phyloP scores from a whole-genome alignment of 2,888 invertebrate genomes.

The Dromius quadrimaculatus region DNA sequence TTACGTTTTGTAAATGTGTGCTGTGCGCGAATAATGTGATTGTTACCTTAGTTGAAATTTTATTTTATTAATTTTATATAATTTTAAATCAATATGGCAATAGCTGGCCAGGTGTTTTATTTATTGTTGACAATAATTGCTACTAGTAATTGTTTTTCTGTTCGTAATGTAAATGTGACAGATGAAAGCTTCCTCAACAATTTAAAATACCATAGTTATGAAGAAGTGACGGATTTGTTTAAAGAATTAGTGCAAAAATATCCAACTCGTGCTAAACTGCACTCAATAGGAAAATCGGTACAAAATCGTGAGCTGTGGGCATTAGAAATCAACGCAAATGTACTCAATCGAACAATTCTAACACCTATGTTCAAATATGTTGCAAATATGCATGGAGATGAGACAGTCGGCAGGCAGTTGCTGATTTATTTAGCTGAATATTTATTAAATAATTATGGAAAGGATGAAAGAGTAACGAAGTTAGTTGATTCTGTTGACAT shows the following conservation, averaged over 20 bases:
- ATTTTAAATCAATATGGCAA: conserved; percentile 22
- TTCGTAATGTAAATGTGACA: conserved; percentile 51
- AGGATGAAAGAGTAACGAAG: conserved; percentile 76
- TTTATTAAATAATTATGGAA: conserved; percentile 82
- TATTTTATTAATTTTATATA: conserved; percentile 40
- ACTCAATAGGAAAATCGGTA: conserved; percentile 86
- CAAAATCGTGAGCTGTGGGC: conserved; percentile 85
- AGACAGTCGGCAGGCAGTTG: conserved; percentile 87
- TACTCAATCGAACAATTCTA: conserved; percentile 69
- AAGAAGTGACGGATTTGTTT: conserved; percentile 76
- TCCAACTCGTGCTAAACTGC: conserved; percentile 78
- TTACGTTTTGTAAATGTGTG: conserved; percentile 4
- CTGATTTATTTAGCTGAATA: conserved; percentile 87
- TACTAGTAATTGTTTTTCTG: conserved; percentile 33
- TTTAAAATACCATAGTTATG: conserved; percentile 78
- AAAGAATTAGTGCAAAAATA: conserved; percentile 73
- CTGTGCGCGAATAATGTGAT: conserved; percentile 36
- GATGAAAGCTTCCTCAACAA: conserved; percentile 71
- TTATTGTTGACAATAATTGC: conserved; percentile 34
- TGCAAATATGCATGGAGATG: conserved; percentile 98
- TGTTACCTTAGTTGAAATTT: conserved; percentile 17
- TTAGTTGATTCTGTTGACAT: conserved; percentile 91
- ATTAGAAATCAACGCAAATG: conserved; percentile 83
- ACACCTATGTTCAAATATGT: conserved; percentile 95
- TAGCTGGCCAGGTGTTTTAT: conserved; percentile 15